Evolutionary conservation across 2,888 invertebrate species (phyloP), one percentile per base, ranked within the genome.

Genomic region (Drosophila meridionalis): DNA sequence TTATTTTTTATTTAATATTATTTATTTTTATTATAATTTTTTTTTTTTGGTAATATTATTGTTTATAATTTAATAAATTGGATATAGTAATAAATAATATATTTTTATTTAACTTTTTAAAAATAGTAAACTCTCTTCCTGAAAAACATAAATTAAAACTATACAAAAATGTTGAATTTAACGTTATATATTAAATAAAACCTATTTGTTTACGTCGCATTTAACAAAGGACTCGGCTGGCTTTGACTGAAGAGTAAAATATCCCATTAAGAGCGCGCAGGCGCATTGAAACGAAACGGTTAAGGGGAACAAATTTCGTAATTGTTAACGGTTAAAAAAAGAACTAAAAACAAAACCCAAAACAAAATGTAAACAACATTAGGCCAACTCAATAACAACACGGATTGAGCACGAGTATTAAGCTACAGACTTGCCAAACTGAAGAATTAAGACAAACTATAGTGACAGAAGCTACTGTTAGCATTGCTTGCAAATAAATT

Each of bases 321-420:
- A 42, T 0, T 12, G 14, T 8, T 72, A 89, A 60, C 89, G 85
- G 89, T 76, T 75, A 9, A 45, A 47, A 60, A 69, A 40, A 62
- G 4, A 36, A 55, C 2, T 12, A 11, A 12, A 55, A 9, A 11
- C 6, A 55, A 9, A 55, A 9, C 74, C 73, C 78, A 84, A 87
- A 87, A 76, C 81, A 83, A 75, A 79, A 71, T 66, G 81, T 83
- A 85, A 85, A 82, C 73, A 86, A 80, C 65, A 59, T 68, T 11
- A 8, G 45, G 28, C 2, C 34, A 45, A 59, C 26, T 11, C 11
- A 7, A 60, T 61, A 50, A 30, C 5, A 6, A 11, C 8, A 47
- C 28, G 1, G 40, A 14, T 9, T 2, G 8, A 40, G n/a, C 1
- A 4, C 2, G 11, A 20, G 4, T 32, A n/a, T n/a, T 14, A 38